Evolutionary conservation across 1,140 invertebrate species (phyloP), one percentile per base, ranked within the genome.

Genomic region (Eulimnadia texana): DNA sequence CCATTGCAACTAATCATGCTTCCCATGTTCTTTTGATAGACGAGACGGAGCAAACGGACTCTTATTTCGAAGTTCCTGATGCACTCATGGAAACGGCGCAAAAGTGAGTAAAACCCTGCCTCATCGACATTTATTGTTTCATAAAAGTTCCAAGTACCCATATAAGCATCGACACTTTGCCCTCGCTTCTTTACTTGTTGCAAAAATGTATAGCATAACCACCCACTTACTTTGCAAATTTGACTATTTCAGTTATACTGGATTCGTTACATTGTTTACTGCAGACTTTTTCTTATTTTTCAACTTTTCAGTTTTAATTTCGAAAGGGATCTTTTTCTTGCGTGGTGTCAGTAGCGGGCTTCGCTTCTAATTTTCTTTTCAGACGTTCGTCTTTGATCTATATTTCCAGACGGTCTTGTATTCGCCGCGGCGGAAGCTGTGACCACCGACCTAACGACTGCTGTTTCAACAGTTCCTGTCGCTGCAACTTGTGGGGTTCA

Each of bases 401-500:
- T 82, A 78, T 88, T 82, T 87, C 84, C 81, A 89, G 88, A 77
- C 81, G 86, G 65, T 84, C 84, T 66, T 91, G 88, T 76, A 80
- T 91, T 63, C 79, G 81, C 65, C 82, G 86, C 51, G 84, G 83
- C 1, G 84, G 84, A 50, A 85, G 84, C 71, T 93, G 89, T 73
- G 88, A 91, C 73, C 84, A 89, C 71, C 78, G 87, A 52, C 85
- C 85, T 0, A 84, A 85, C 54, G 87, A 89, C 72, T 92, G 89
- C 77, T 92, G 89, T 77, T 83, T 84, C 74, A 86, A 83, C 67
- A 85, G 84, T 63, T 84, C 86, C 23, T 93, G 89, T 76, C 79
- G 88, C 47, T 92, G 90, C 79, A 92, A 91, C 73, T 78, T 92
- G 3, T 93, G 89, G 89, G 88, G 88, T 23, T 83, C 85, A 67